These are phyloP conservation scores for Agapostemon virescens DNA, from an alignment of 2,888 invertebrate species.

Conservation along the genomic window DNA sequence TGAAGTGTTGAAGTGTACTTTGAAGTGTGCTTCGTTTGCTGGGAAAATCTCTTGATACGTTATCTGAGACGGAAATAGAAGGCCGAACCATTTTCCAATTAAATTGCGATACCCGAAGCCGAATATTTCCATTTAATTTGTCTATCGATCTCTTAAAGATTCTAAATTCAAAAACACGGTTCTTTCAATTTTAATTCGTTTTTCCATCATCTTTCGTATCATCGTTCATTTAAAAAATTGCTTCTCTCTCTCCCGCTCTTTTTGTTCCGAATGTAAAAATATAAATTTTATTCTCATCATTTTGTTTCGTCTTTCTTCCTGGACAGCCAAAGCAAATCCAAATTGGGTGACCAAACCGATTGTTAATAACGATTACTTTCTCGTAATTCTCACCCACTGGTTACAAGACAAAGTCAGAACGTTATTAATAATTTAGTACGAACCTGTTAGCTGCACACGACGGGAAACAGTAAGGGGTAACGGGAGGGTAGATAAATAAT, in stretches of 20 bases:
- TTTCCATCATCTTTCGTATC: neutral
- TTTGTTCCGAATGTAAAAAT: too few relatives aligned
- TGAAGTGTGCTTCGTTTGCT: too few relatives aligned
- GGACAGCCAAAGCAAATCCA: neutral
- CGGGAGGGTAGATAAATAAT: too few relatives aligned
- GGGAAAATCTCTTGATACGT: too few relatives aligned
- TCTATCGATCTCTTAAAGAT: neutral
- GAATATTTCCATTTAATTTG: neutral
- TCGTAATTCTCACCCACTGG: neutral
- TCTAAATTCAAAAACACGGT: constrained; percentile 5
- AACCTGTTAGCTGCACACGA: constrained; percentile 1
- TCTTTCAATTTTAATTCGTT: neutral
- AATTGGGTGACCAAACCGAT: too few relatives aligned
- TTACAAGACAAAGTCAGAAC: constrained; percentile 1
- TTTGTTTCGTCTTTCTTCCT: neutral
- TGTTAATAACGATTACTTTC: neutral
- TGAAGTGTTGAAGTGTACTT: too few relatives aligned
- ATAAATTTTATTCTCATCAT: neutral
- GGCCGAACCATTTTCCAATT: too few relatives aligned
- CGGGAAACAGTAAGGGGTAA: neutral
- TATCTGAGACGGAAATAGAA: too few relatives aligned
- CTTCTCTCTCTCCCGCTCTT: neutral
- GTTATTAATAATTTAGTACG: neutral
- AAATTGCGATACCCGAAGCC: too few relatives aligned
- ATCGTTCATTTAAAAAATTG: neutral